These are phyloP conservation scores for Xenopus laevis DNA, from an alignment of 2,113 vertebrate genomes.

Conservation along the genomic window DNA sequence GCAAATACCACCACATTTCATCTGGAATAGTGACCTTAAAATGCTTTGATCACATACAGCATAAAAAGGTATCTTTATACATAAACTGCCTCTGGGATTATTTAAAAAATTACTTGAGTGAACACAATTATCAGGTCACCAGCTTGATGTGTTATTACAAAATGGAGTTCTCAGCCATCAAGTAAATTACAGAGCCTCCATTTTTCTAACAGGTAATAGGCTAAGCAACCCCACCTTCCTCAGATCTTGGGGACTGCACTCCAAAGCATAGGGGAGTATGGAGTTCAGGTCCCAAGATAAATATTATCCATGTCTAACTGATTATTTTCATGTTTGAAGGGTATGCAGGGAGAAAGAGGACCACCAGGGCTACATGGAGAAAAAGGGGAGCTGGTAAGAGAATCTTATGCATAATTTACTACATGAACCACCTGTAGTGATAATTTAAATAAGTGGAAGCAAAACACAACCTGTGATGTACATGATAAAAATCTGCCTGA, in stretches of 20 bases:
- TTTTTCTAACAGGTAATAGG: neutral
- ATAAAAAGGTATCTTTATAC: too few relatives aligned
- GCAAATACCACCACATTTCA: neutral
- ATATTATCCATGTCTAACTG: constrained; percentile 7
- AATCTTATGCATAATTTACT: neutral
- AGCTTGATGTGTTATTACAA: too few relatives aligned
- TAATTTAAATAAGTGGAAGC: too few relatives aligned
- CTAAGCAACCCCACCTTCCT: neutral
- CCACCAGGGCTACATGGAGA: constrained; percentile 66
- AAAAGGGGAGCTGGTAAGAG: constrained; percentile 86
- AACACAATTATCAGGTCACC: too few relatives aligned
- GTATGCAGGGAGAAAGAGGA: constrained; percentile 87
- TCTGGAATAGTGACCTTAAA: neutral
- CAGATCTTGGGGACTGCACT: neutral
- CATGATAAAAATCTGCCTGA: too few relatives aligned
- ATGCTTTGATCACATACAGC: too few relatives aligned
- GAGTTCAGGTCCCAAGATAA: neutral
- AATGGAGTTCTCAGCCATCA: neutral
- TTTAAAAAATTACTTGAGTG: too few relatives aligned
- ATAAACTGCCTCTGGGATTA: too few relatives aligned
- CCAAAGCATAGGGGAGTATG: neutral
- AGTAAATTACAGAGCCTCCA: neutral
- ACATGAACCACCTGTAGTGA: too few relatives aligned
- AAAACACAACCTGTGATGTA: too few relatives aligned
- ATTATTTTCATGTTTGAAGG: constrained; percentile 66